Conservation (phyloP, 2,888 invertebrate genomes). For the Ophonus ardosiacus region DNA sequence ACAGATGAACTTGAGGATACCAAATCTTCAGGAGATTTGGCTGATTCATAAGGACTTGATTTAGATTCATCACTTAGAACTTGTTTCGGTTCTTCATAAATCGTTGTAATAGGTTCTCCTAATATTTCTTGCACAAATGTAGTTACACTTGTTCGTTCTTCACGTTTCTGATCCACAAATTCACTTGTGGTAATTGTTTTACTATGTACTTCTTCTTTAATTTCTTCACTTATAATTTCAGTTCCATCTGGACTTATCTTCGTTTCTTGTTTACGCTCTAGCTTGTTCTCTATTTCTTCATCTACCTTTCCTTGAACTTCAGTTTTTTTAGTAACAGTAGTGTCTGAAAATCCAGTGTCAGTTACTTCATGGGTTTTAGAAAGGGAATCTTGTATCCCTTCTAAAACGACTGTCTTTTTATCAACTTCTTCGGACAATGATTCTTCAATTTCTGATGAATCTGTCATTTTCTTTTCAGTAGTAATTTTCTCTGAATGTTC, state of each 20-base stretch:
- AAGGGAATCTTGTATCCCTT: slow-evolving; percentile 66
- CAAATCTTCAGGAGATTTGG: slow-evolving; percentile 79
- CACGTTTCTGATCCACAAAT: slow-evolving; percentile 64
- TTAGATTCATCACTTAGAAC: slow-evolving; percentile 76
- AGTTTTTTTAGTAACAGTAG: slow-evolving; percentile 58
- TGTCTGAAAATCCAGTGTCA: slow-evolving; percentile 66
- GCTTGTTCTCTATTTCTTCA: slow-evolving; percentile 66
- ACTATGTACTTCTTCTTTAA: slow-evolving; percentile 67
- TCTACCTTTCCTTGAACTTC: slow-evolving; percentile 66
- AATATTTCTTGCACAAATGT: slow-evolving; percentile 64
- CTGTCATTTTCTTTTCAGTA: slow-evolving; percentile 63
- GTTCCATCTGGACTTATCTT: slow-evolving; percentile 69
- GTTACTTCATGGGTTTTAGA: slow-evolving; percentile 64
- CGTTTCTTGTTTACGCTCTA: slow-evolving; percentile 68
- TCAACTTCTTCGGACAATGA: slow-evolving; percentile 63
- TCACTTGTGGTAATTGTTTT: slow-evolving; percentile 65
- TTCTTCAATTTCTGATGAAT: slow-evolving; percentile 56
- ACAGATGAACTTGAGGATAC: slow-evolving; percentile 74
- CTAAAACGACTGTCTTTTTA: slow-evolving; percentile 64
- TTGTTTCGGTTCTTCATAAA: slow-evolving; percentile 72
- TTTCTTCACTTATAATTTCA: slow-evolving; percentile 64
- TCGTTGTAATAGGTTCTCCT: slow-evolving; percentile 63
- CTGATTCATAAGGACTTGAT: slow-evolving; percentile 74
- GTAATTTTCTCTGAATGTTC: slow-evolving; percentile 47
- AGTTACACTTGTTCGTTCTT: slow-evolving; percentile 65